Conservation (phyloP, 2,888 invertebrate genomes). For the Tribolium freemani region DNA sequence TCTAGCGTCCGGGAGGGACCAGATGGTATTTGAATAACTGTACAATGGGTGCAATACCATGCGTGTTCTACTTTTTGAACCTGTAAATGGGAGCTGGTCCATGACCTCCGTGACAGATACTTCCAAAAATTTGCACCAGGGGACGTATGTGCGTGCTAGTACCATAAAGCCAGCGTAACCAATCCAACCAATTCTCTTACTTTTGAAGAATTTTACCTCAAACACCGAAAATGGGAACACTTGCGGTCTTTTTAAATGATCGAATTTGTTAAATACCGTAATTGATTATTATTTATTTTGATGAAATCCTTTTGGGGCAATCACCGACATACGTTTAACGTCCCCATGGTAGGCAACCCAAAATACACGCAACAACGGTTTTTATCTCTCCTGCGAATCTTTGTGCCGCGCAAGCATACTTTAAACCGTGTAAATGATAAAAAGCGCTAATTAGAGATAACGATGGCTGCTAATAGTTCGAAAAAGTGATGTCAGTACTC, state of each 20-base stretch:
- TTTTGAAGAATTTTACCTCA: not conserved
- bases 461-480: conserved; percentile 15
- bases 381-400: conserved; percentile 26
- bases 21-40: conserved; percentile 21
- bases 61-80: conserved; percentile 40
- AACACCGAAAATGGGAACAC: not conserved
- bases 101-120: conserved; percentile 31
- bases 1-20: not conserved
- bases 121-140: conserved; percentile 20
- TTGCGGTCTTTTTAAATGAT: not conserved
- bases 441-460: conserved; percentile 34
- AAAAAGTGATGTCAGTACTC: conserved; percentile 37
- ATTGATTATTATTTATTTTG: not conserved
- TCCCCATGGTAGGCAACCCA: conserved; percentile 15
- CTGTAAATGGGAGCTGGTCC: conserved; percentile 37
- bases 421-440: conserved; percentile 14
- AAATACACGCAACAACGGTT: conserved; percentile 37
- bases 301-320: not conserved
- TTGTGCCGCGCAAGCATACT: conserved; percentile 40
- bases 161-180: not conserved
- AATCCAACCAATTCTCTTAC: not conserved
- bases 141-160: conserved; percentile 24
- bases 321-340: not conserved
- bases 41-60: conserved; percentile 34
- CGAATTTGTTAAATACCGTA: not conserved